Evolutionary conservation across 2,888 invertebrate genomes (phyloP).

Genomic region (Platycheirus rosarum): DNA sequence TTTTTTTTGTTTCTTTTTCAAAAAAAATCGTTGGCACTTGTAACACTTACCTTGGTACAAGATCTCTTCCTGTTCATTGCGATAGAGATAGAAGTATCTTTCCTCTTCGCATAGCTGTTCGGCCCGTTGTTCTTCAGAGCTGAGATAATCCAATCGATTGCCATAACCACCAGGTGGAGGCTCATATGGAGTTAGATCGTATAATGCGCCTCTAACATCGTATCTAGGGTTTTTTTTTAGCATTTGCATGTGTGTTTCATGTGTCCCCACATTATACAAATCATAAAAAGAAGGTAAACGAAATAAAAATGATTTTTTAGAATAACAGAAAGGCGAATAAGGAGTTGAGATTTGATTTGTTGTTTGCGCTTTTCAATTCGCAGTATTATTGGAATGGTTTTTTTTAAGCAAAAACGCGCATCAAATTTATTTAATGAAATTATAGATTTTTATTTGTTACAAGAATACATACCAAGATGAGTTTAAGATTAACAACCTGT

Average conservation of each 20-base stretch:
- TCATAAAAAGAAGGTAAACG: constrained; percentile 73
- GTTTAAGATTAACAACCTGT: constrained; percentile 70
- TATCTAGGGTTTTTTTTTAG: constrained; percentile 86
- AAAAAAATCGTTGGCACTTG: constrained; percentile 62
- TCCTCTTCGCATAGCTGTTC: constrained; percentile 98
- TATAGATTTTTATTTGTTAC: constrained; percentile 34
- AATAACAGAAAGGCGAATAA: constrained; percentile 34
- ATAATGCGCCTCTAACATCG: constrained; percentile 96
- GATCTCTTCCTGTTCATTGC: constrained; percentile 93
- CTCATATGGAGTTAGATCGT: constrained; percentile 92
- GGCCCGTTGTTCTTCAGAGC: constrained; percentile 89
- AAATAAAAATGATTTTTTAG: constrained; percentile 61
- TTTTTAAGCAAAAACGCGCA: constrained; percentile 55
- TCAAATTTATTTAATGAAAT: constrained; percentile 39
- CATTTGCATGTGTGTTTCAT: constrained; percentile 73
- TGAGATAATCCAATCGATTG: constrained; percentile 85
- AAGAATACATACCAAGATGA: constrained; percentile 71
- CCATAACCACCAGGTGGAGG: constrained; percentile 89
- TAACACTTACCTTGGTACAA: constrained; percentile 91
- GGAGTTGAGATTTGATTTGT: constrained; percentile 20
- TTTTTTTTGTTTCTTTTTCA: constrained; percentile 34
- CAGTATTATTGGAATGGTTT: constrained; percentile 2
- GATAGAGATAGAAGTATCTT: constrained; percentile 92
- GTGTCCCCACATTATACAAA: constrained; percentile 73
- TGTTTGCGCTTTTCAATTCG: constrained; percentile 48